Evolutionary conservation across 2,113 vertebrate genomes (phyloP).

Genomic region (Phyllostomus discolor): DNA sequence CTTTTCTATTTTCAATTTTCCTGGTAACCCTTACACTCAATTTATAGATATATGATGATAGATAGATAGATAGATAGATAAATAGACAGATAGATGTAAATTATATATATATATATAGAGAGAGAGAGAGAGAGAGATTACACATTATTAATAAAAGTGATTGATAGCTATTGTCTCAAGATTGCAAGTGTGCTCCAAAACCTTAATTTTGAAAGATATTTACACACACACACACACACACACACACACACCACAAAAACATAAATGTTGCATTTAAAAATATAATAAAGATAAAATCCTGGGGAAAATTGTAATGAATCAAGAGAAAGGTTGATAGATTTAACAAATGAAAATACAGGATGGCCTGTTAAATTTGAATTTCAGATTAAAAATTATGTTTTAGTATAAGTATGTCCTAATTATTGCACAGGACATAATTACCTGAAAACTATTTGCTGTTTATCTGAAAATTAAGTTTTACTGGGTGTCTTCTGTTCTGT

Average conservation of each 20-base stretch:
- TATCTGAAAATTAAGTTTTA: constrained; percentile 29
- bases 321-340: not conserved
- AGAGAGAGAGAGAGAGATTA: not conserved
- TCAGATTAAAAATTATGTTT: not conserved
- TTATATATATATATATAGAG: not conserved
- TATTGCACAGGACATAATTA: not conserved
- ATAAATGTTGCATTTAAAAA: not conserved
- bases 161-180: not conserved
- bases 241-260: not conserved
- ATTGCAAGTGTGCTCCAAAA: not conserved
- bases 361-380: not conserved
- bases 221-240: not conserved
- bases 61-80: not conserved
- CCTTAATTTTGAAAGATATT: not conserved
- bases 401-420: not conserved
- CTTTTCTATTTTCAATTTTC: not conserved
- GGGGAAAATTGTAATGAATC: not conserved
- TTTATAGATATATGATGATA: not conserved
- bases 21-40: not conserved
- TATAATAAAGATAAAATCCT: not conserved
- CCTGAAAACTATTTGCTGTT: not conserved
- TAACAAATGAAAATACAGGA: not conserved
- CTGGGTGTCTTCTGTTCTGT: not conserved
- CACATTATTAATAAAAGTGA: not conserved
- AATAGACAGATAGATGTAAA: not conserved